Evolutionary conservation across 2,888 invertebrate species (phyloP), one percentile per base, ranked within the genome.

Genomic region (Catocala nupta): DNA sequence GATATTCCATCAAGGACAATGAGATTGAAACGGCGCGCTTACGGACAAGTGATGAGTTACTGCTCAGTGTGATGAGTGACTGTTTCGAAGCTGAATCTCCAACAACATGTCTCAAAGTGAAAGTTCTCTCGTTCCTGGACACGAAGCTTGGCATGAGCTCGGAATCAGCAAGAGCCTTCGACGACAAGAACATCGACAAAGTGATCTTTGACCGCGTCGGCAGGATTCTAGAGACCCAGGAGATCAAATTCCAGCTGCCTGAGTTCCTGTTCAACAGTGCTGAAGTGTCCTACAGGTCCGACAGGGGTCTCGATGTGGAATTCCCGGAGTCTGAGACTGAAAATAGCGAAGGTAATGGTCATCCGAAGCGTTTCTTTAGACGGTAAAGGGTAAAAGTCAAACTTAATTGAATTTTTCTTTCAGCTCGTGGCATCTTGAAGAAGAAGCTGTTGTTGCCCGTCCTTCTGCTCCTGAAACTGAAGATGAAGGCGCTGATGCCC

Each of bases 401-500:
- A 60, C 63, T 71, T 69, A 68, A 55, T 57, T 16, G 4, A 47
- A 47, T 25, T 77, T 65, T 77, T 74, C 55, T 92, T 89, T 10
- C 88, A 97, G 97, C 96, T 80, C 96, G 97, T 71, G 97, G 97
- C 80, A 94, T 96, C 87, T 94, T 97, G 81, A 97, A 98, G 95
- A 97, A 98, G 94, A 98, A 98, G 88, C 95, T 98, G 53, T 94
- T 98, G 70, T 92, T 98, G 82, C 98, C 98, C 12, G 95, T 97
- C 68, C 91, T 98, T 75, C 92, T 98, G 75, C 95, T 98, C 55
- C 91, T 98, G 80, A 98, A 98, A 90, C 89, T 98, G 82, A 98
- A 98, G 90, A 94, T 97, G 95, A 97, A 98, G 90, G 96, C 97
- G 33, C 88, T 98, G 68, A 96, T 97, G 96, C 98, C 98, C 44